phyloP scores from a whole-genome alignment of 2,888 invertebrate genomes.

The Caenorhabditis sulstoni region DNA sequence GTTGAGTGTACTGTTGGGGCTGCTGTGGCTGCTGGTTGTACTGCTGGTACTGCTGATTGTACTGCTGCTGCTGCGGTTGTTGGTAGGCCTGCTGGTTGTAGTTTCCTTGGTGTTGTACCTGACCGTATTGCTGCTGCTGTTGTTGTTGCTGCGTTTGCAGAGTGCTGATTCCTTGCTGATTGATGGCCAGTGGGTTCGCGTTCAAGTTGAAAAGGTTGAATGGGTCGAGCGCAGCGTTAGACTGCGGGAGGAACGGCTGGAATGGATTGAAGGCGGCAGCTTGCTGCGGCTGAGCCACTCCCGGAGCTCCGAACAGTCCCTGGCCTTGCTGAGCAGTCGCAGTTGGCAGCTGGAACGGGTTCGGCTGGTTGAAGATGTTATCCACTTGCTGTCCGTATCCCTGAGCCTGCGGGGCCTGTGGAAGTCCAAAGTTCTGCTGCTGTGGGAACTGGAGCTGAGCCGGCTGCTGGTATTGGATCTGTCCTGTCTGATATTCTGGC shows the following conservation, averaged over 20 bases:
- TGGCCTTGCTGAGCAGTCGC: conserved; percentile 37
- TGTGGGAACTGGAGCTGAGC: conserved; percentile 45
- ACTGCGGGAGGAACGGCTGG: conserved; percentile 76
- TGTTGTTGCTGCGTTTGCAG: conserved; percentile 51
- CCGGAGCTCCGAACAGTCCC: conserved; percentile 44
- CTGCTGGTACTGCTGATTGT: conserved; percentile 19
- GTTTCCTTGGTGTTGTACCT: conserved; percentile 59
- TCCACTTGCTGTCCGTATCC: conserved; percentile 55
- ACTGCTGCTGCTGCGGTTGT: conserved; percentile 50
- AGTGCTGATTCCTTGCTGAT: conserved; percentile 54
- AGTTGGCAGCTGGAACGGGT: conserved; percentile 48
- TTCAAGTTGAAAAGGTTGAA: conserved; percentile 63
- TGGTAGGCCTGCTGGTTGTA: conserved; percentile 44
- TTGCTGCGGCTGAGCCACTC: conserved; percentile 38
- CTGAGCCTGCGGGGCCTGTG: conserved; percentile 56
- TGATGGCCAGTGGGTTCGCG: conserved; percentile 43
- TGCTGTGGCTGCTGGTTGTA: conserved; percentile 43
- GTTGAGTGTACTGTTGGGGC: conserved; percentile 45
- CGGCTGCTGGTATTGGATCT: conserved; percentile 49
- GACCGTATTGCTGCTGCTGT: conserved; percentile 56
- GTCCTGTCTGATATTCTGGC: conserved; percentile 61
- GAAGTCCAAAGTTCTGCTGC: conserved; percentile 35
- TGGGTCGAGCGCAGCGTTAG: conserved; percentile 59
- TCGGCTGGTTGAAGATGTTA: conserved; percentile 51
- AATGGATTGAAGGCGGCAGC: conserved; percentile 74